Evolutionary conservation across 2,113 vertebrate genomes (phyloP), one percentile per base, ranked within the genome.

Genomic region (Paraplagusia blochii): DNA sequence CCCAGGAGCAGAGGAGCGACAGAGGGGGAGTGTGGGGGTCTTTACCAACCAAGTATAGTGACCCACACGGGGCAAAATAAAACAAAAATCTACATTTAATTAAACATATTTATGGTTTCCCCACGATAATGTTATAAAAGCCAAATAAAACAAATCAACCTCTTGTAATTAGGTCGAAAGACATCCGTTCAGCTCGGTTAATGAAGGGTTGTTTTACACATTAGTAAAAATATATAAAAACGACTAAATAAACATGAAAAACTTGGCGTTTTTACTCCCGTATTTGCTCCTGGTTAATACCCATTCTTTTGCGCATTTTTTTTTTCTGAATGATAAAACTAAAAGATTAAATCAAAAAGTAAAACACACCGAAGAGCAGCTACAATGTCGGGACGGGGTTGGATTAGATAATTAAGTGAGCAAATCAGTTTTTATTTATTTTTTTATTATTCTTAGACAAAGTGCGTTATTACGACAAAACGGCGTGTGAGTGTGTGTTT

Each of bases 381-480:
- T 9, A 49, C 44, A 52, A 47, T 48, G 8, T 51, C 15, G 69
- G 44, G 46, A 44, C 49, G 12, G 11, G 53, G 40, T 34, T 36
- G 33, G 8, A 17, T 63, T 73, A 68, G 64, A 69, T n/a, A n/a
- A 58, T 54, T 44, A 50, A 70, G 11, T 44, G 59, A 53, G 33
- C 69, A 78, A 65, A 76, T 77, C 55, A 39, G 18, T 72, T 42
- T 58, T 50, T 61, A 44, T 49, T 16, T 55, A 7, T 66, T 70
- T 60, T 14, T 36, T n/a, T 49, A 33, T n/a, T 33, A 9, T n/a
- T 66, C 40, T 4, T 4, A 66, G 59, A 58, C 59, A 81, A 78
- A 74, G 58, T 63, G 71, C 45, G 58, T 67, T 75, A 69, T 77
- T 73, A 76, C 12, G 35, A 43, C 12, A 60, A 58, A 63, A 55